A percentile compares a stretch with the other conserved stretches of the same genome.
Evolutionary conservation across 2,797 vertebrate species (phyloP).

Genomic region (Allobates femoralis): DNA sequence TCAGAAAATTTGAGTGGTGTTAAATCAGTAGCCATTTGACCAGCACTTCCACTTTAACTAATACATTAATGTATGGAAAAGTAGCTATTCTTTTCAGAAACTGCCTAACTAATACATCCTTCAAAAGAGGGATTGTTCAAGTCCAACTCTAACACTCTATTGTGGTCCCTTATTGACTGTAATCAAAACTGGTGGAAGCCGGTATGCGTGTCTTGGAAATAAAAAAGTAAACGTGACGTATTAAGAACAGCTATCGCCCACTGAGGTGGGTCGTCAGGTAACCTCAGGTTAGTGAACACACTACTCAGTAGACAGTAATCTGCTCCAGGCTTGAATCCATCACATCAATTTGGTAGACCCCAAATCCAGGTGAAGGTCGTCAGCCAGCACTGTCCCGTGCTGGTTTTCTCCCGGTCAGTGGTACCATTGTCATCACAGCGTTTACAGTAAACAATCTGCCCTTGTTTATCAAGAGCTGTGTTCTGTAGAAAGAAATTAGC

Average conservation of each 20-base stretch:
- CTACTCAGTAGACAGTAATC: slow-evolving; percentile 63
- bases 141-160: slow-evolving; percentile 15
- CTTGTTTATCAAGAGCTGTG: slow-evolving; percentile 97
- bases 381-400: slow-evolving; percentile 71
- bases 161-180: slow-evolving; percentile 1
- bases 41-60: slow-evolving; percentile 15
- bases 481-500: slow-evolving; percentile 78
- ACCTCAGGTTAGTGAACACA: slow-evolving; percentile 70
- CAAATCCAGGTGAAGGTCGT: slow-evolving; percentile 64
- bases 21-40: slow-evolving; percentile 45
- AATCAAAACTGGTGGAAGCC: slow-evolving; percentile 40
- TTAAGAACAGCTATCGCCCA: slow-evolving; percentile 9
- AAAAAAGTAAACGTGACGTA: slow-evolving; percentile 48
- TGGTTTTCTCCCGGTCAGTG: slow-evolving; percentile 65
- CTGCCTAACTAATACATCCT: neutral
- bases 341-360: slow-evolving; percentile 65
- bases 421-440: slow-evolving; percentile 70
- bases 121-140: neutral
- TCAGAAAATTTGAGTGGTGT: slow-evolving; percentile 14
- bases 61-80: slow-evolving; percentile 3
- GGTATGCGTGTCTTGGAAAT: slow-evolving; percentile 6
- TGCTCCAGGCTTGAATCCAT: slow-evolving; percentile 63
- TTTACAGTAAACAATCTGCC: slow-evolving; percentile 81
- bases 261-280: slow-evolving; percentile 57
- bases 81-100: slow-evolving; percentile 12